Evolutionary conservation across 2,888 invertebrate species (phyloP), one percentile per base, ranked within the genome.

Genomic region (Drosophila cognata): DNA sequence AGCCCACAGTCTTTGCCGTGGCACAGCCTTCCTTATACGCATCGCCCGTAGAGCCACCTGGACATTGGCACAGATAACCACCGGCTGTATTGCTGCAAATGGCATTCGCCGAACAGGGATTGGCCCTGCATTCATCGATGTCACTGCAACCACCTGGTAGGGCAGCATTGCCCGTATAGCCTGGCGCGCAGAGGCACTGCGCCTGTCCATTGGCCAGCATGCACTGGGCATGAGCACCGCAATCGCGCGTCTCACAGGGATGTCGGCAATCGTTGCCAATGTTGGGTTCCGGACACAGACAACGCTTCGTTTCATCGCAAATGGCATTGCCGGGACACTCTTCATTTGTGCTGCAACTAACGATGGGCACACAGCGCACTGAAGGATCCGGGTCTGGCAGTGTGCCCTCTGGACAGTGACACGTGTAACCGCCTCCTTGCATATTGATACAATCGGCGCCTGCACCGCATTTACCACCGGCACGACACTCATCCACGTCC

Each of bases 301-400:
- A 98, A 87, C 96, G 95, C 70, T 95, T 95, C 77, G 96, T 95
- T 10, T 94, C 91, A 91, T 97, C 97, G 90, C 98, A 98, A 79
- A 97, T 94, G 7, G 98, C 96, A 94, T 98, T 98, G 84, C 98
- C 98, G 33, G 98, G 97, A 93, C 98, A 98, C 78, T 97, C 96
- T 59, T 94, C 94, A 90, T 97, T 96, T 2, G 92, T 93, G 76
- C 95, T 94, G 90, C 98, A 98, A 35, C 95, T 96, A 16, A 97
- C 96, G 79, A 97, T 96, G 89, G 96, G 97, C 55, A 96, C 96
- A 91, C 98, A 98, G 91, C 96, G 96, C 1, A 96, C 95, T 84
- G 95, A 95, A 2, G 98, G 96, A 93, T 97, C 97, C 10, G 98
- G 97, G 93, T 97, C 97, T 21, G 97, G 96, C 70, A 97, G 94